Percentiles rank a stretch among this genome's conserved stretches.
These are phyloP conservation scores for Dermolepida albohirtum DNA, from an alignment of 2,888 invertebrate species.

Conservation along the genomic window DNA sequence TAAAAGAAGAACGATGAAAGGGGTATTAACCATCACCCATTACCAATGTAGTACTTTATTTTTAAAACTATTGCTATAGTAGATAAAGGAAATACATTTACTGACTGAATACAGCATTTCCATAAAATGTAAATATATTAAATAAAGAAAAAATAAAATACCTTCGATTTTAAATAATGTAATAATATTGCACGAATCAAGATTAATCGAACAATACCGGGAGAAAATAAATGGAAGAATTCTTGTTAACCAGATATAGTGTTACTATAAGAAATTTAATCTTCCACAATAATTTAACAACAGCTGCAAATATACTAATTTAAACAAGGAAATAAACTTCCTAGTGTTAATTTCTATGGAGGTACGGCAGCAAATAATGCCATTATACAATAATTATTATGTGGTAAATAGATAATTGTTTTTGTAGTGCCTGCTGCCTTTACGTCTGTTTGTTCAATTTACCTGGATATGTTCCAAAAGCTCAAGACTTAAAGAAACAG, in stretches of 20 bases:
- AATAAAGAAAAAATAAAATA: constrained; percentile 13
- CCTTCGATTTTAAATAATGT: constrained; percentile 22
- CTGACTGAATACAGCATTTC: too few relatives aligned
- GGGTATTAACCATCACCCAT: too few relatives aligned
- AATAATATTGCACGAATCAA: constrained; percentile 11
- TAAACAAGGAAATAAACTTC: constrained; percentile 85
- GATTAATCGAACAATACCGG: constrained; percentile 34
- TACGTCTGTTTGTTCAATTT: constrained; percentile 91
- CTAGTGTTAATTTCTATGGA: constrained; percentile 84
- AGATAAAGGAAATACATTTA: too few relatives aligned
- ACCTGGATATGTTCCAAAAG: constrained; percentile 85
- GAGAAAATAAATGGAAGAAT: constrained; percentile 43
- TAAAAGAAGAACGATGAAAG: too few relatives aligned
- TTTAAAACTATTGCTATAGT: too few relatives aligned
- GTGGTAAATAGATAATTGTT: constrained; percentile 85
- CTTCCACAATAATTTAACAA: constrained; percentile 46
- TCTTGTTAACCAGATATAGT: not conserved
- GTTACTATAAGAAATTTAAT: constrained; percentile 28
- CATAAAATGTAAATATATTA: constrained; percentile 16
- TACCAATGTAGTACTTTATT: too few relatives aligned
- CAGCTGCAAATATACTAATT: constrained; percentile 49
- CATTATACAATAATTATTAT: constrained; percentile 76
- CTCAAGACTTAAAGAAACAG: constrained; percentile 79
- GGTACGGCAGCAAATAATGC: constrained; percentile 89
- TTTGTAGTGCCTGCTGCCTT: constrained; percentile 96